Evolutionary conservation across 2,888 invertebrate species (phyloP).

Genomic region (Ischnura elegans): DNA sequence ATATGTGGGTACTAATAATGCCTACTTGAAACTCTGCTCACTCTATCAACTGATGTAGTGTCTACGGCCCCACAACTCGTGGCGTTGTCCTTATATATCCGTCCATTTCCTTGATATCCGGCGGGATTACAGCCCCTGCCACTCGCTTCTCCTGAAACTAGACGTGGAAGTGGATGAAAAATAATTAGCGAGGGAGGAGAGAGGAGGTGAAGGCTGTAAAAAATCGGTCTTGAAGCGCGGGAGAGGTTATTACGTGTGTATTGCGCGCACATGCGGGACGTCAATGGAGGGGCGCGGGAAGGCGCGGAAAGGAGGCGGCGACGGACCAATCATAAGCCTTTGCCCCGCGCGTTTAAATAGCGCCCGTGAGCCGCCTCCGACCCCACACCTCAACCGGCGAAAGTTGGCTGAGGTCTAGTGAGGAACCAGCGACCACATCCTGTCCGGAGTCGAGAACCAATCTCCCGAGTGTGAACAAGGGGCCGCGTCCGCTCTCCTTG

Average conservation of each 20-base stretch:
- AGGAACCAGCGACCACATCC: constrained; percentile 39
- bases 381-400: constrained; percentile 61
- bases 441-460: not conserved
- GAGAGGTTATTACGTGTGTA: not conserved
- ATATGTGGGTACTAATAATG: too few species aligned
- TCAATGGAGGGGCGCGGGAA: not conserved
- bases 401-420: constrained; percentile 64
- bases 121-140: too few species aligned
- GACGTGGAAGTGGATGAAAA: not conserved
- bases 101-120: too few species aligned
- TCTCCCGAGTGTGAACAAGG: not conserved
- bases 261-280: not conserved
- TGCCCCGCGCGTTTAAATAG: constrained; percentile 48
- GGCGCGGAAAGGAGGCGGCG: constrained; percentile 50
- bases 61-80: too few species aligned
- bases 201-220: too few species aligned
- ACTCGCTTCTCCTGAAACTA: too few species aligned
- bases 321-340: constrained; percentile 52
- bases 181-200: not conserved
- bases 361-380: constrained; percentile 10
- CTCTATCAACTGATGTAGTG: too few species aligned
- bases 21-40: too few species aligned
- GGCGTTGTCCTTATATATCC: too few species aligned
- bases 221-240: not conserved
- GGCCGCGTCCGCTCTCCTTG: not conserved